Evolutionary conservation across 2,797 vertebrate species (phyloP).

Genomic region (Phrynocephalus guinanensis): DNA sequence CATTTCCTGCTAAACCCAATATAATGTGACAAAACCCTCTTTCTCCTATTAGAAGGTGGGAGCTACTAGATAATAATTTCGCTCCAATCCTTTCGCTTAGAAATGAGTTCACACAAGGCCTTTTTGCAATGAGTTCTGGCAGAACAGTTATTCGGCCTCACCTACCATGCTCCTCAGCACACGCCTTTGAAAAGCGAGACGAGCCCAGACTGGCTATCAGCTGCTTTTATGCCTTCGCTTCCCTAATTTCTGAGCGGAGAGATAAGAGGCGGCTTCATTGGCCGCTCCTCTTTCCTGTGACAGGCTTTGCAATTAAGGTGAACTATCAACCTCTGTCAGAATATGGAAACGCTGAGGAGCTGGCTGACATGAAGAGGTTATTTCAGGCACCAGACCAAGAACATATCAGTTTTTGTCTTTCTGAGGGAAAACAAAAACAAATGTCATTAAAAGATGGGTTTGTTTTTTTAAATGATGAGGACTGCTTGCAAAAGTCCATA

Average conservation of each 20-base stretch:
- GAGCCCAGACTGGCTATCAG: conserved; percentile 22
- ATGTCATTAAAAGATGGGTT: background rate
- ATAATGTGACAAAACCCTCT: conserved; percentile 17
- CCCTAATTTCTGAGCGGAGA: conserved; percentile 12
- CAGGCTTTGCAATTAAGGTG: background rate
- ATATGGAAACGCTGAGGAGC: background rate
- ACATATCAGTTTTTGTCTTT: conserved; percentile 6
- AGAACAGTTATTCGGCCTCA: conserved; percentile 11
- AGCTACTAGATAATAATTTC: conserved; percentile 49
- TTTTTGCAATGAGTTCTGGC: conserved; percentile 47
- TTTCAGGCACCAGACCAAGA: conserved; percentile 38
- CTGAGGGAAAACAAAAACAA: conserved; percentile 12
- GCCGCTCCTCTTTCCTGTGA: conserved; percentile 40
- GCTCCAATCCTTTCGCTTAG: background rate
- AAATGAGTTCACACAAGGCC: conserved; percentile 23
- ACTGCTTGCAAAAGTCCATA: conserved; percentile 20
- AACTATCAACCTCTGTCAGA: conserved; percentile 39
- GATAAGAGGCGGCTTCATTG: conserved; percentile 37
- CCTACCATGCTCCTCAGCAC: conserved; percentile 23
- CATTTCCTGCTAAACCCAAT: conserved; percentile 22
- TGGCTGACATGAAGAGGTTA: conserved; percentile 29
- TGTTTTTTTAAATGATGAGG: background rate
- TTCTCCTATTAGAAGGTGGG: conserved; percentile 36
- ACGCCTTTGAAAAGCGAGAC: background rate
- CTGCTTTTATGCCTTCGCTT: conserved; percentile 19